Percentiles rank a stretch among this genome's conserved stretches.
Conservation (phyloP, 2,888 invertebrate species). For the Lepidocyrtinus sp. region DNA sequence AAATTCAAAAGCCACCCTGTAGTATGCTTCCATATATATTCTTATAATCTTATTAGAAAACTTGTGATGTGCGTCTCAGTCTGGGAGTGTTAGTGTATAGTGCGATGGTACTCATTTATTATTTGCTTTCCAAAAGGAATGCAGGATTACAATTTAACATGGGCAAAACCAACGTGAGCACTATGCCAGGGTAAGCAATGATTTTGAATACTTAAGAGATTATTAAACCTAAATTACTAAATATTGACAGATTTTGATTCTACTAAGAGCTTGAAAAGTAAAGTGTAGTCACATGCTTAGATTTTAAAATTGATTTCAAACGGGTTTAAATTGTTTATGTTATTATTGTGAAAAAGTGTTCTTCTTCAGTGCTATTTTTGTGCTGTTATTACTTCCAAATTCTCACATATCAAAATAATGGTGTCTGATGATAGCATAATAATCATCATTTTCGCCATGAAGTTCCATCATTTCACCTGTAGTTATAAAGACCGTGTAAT, state of each 20-base stretch:
- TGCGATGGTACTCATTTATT: too few relatives aligned
- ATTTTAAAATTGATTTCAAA: not conserved
- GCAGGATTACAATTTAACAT: too few relatives aligned
- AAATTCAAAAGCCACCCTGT: too few relatives aligned
- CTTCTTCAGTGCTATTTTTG: conserved; percentile 25
- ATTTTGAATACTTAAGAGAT: not conserved
- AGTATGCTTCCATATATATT: too few relatives aligned
- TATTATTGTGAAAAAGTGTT: not conserved
- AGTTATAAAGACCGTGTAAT: not conserved
- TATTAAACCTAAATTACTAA: not conserved
- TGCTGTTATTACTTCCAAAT: conserved; percentile 39
- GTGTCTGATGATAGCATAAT: conserved; percentile 31
- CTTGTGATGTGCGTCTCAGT: too few relatives aligned
- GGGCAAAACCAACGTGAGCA: too few relatives aligned
- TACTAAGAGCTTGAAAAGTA: too few relatives aligned
- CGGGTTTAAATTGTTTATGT: not conserved
- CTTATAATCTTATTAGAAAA: too few relatives aligned
- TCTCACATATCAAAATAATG: conserved; percentile 26
- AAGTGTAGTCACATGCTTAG: too few relatives aligned
- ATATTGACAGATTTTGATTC: not conserved
- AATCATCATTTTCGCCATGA: conserved; percentile 36
- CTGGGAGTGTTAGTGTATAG: too few relatives aligned
- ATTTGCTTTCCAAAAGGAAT: too few relatives aligned
- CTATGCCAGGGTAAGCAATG: too few relatives aligned
- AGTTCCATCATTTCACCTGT: conserved; percentile 1